Evolutionary conservation across 2,797 vertebrate species (phyloP), one percentile per base, ranked within the genome.

Genomic region (Coregonus suidteri): DNA sequence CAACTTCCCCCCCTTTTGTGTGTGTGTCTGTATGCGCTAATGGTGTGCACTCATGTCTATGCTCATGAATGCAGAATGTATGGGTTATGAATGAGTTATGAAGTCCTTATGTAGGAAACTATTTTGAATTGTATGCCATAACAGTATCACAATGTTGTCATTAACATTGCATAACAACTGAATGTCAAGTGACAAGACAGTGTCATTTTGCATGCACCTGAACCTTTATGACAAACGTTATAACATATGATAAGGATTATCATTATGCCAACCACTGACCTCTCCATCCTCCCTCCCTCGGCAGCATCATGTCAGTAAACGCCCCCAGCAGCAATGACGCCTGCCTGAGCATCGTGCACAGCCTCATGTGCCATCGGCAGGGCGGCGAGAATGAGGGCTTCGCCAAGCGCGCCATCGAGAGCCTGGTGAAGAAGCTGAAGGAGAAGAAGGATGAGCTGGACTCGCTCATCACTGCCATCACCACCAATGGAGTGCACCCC

Each of bases 341-440:
- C 77, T 95, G 95, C 88, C 93, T 95, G 82, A 96, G 95, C 89
- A 94, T 96, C 71, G 95, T 96, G 82, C 95, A 95, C 92, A 96
- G 95, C 87, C 91, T 96, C 69, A 92, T 96, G 95, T 96, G 95
- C 91, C 95, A 96, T 87, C 90, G 95, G 83, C 95, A 96, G 86
- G 95, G 95, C 0, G 95, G 95, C 1, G 95, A 96, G 84, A 96
- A 94, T 18, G 95, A 95, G 83, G 92, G 92, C 86, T 96, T 95
- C 0, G 94, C 95, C 85, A 95, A 95, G 79, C 90, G 95, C 0
- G 95, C 95, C 84, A 95, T 96, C n/a, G 94, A 96, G 91, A 96
- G 95, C 86, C 88, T 96, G 52, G 94, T 96, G 6, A 96, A 95
- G 91, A 96, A 96, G 87, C 94, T 96, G 47, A 96, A 95, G 90